phyloP scores from a whole-genome alignment of 2,888 invertebrate genomes.

The Crematogaster levior region DNA sequence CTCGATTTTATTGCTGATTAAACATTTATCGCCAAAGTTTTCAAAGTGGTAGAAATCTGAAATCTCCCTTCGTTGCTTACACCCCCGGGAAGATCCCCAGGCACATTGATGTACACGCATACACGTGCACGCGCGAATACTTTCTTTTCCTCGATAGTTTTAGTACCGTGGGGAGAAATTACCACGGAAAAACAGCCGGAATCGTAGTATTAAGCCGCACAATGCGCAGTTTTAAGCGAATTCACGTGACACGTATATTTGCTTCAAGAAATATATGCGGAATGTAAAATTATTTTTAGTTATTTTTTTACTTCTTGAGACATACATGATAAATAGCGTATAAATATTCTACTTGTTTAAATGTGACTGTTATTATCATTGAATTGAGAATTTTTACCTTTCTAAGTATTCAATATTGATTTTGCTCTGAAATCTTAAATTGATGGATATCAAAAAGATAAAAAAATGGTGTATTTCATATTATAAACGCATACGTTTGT shows the following conservation, averaged over 20 bases:
- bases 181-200: conserved; percentile 42
- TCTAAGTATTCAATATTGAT: background rate
- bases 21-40: conserved; percentile 51
- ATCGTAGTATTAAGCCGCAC: conserved; percentile 45
- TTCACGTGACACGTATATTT: conserved; percentile 14
- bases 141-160: conserved; percentile 69
- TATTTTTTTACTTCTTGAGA: background rate
- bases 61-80: conserved; percentile 42
- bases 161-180: conserved; percentile 70
- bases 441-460: background rate
- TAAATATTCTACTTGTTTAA: background rate
- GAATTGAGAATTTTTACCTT: background rate
- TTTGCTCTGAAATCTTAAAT: background rate
- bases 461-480: background rate
- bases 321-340: conserved; percentile 23
- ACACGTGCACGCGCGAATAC: conserved; percentile 48
- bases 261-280: background rate
- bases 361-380: background rate
- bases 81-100: conserved; percentile 16
- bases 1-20: conserved; percentile 47
- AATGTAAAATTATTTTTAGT: conserved; percentile 2
- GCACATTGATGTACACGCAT: conserved; percentile 39
- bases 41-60: conserved; percentile 46
- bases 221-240: conserved; percentile 24
- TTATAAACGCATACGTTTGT: conserved; percentile 4